Percentiles rank a stretch among this genome's conserved stretches.
Evolutionary conservation across 2,113 vertebrate genomes (phyloP).

Genomic region (cattle (Bos taurus)): DNA sequence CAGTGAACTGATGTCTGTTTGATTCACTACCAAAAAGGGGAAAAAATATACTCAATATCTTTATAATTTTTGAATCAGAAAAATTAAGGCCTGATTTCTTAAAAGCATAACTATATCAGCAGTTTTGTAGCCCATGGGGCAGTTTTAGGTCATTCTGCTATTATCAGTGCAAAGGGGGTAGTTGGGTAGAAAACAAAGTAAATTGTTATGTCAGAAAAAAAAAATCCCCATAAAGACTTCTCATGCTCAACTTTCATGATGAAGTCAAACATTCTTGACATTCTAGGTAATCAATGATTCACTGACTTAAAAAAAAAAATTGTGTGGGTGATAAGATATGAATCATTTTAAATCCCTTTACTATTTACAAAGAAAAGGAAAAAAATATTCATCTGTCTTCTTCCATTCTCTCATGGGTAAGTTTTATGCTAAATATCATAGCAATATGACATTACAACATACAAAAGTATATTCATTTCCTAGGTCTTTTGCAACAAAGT

Average conservation of each 20-base stretch:
- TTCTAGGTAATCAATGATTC: neutral
- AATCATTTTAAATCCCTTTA: neutral
- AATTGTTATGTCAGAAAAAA: neutral
- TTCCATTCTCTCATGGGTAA: neutral
- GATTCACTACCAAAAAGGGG: neutral
- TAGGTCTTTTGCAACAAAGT: neutral
- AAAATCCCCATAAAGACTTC: neutral
- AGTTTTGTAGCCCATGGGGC: neutral
- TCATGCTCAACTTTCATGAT: neutral
- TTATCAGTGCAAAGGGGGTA: neutral
- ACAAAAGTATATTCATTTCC: neutral
- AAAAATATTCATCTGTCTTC: neutral
- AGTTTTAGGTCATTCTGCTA: neutral
- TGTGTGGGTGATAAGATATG: neutral
- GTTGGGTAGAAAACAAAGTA: neutral
- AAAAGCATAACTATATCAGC: neutral
- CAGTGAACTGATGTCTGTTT: neutral
- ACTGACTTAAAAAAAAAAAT: neutral
- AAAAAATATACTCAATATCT: neutral
- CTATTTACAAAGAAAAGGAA: neutral
- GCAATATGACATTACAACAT: neutral
- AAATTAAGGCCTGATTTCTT: neutral
- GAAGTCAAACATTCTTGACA: neutral
- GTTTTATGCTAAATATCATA: neutral
- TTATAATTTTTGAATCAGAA: neutral